These are phyloP conservation scores for Corythucha ciliata DNA, from an alignment of 2,888 invertebrate species.

Conservation along the genomic window DNA sequence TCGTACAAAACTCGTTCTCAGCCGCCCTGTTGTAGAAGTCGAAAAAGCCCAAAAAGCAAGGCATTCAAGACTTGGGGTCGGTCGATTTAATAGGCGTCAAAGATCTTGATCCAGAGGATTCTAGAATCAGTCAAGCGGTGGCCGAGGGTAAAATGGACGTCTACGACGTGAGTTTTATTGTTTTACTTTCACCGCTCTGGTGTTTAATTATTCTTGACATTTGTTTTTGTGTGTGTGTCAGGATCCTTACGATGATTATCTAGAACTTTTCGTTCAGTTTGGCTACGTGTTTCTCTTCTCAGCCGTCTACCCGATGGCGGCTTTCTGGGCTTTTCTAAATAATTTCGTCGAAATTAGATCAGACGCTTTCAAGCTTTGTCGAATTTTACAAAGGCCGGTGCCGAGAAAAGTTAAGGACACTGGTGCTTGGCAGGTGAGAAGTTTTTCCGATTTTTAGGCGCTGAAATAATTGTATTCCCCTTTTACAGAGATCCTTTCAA, in stretches of 20 bases:
- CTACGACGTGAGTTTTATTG: slow-evolving; percentile 47
- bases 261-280: slow-evolving; percentile 70
- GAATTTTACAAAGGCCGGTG: slow-evolving; percentile 58
- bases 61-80: slow-evolving; percentile 2
- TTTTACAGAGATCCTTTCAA: slow-evolving; percentile 52
- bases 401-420: slow-evolving; percentile 56
- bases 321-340: slow-evolving; percentile 62
- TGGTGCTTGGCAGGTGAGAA: slow-evolving; percentile 63
- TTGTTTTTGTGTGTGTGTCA: slow-evolving; percentile 38
- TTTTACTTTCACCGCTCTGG: neutral
- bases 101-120: slow-evolving; percentile 39
- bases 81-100: slow-evolving; percentile 39
- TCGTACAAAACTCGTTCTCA: slow-evolving; percentile 1
- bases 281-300: slow-evolving; percentile 70
- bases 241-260: slow-evolving; percentile 66
- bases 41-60: slow-evolving; percentile 6
- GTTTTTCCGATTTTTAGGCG: slow-evolving; percentile 24
- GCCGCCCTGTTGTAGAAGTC: slow-evolving; percentile 25
- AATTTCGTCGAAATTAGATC: slow-evolving; percentile 64
- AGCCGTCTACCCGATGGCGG: slow-evolving; percentile 65
- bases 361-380: slow-evolving; percentile 65
- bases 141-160: slow-evolving; percentile 50
- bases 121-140: slow-evolving; percentile 14
- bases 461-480: neutral
- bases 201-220: neutral